Conservation (phyloP, 2,113 vertebrate species). For the Neoarius graeffei region DNA sequence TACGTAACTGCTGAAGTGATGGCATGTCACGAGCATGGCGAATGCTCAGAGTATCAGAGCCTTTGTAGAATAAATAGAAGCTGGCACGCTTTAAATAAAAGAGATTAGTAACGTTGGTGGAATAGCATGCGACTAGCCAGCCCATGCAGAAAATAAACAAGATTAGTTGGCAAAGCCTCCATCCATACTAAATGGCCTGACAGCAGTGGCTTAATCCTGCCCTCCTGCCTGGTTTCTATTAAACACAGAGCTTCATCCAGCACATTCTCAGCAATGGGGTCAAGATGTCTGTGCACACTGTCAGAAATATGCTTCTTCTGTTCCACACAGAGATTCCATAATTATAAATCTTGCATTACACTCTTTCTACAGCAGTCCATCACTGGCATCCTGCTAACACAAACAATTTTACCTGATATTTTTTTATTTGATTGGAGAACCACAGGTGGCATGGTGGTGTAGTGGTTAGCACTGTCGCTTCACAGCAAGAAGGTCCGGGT, state of each 20-base stretch:
- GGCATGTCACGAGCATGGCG: constrained; percentile 22
- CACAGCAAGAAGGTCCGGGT: no score
- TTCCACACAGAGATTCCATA: background rate
- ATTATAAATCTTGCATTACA: background rate
- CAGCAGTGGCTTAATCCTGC: constrained; percentile 65
- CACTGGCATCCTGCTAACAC: background rate
- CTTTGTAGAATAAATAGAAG: constrained; percentile 11
- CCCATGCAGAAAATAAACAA: constrained; percentile 71
- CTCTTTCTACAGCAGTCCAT: background rate
- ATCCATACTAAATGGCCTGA: constrained; percentile 70
- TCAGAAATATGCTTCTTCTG: background rate
- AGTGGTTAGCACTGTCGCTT: no score
- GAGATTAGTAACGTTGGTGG: constrained; percentile 6
- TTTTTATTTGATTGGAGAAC: background rate
- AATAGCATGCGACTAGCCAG: constrained; percentile 29
- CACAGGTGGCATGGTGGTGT: no score
- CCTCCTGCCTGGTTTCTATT: constrained; percentile 63
- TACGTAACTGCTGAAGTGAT: constrained; percentile 31
- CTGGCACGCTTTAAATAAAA: constrained; percentile 35
- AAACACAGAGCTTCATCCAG: constrained; percentile 73
- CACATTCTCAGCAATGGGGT: constrained; percentile 60
- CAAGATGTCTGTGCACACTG: constrained; percentile 48
- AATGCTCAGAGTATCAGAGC: constrained; percentile 18
- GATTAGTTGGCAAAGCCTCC: constrained; percentile 69
- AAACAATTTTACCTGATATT: background rate